These are phyloP conservation scores for Dexiosoma caninum DNA, from an alignment of 2,888 invertebrate genomes.

Conservation along the genomic window DNA sequence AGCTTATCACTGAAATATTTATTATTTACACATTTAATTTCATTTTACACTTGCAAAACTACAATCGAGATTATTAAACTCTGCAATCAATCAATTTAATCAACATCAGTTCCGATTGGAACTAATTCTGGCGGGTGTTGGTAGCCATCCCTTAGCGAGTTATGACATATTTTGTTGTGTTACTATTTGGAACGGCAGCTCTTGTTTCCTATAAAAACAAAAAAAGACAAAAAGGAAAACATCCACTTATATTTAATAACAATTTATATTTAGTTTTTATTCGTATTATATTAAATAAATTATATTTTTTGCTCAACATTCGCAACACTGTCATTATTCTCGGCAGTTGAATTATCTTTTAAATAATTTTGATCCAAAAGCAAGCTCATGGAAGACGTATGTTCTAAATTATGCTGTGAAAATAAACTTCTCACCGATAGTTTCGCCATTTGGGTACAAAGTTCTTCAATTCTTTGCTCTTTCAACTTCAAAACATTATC, in stretches of 20 bases:
- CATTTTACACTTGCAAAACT: not conserved
- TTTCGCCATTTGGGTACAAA: slow-evolving; percentile 71
- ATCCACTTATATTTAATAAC: not conserved
- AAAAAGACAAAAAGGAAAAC: not conserved
- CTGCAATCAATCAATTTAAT: not conserved
- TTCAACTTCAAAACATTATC: slow-evolving; percentile 74
- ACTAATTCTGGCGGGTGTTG: not conserved
- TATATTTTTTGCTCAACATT: slow-evolving; percentile 3
- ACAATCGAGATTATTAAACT: not conserved
- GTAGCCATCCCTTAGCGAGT: not conserved
- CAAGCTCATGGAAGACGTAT: slow-evolving; percentile 45
- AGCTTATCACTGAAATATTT: not conserved
- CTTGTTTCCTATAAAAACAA: not conserved
- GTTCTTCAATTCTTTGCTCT: slow-evolving; percentile 73
- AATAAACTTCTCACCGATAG: slow-evolving; percentile 69
- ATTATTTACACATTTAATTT: not conserved
- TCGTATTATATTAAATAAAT: not conserved
- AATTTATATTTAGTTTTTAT: not conserved
- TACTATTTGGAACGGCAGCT: not conserved
- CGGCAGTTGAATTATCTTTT: slow-evolving; percentile 1
- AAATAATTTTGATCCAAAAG: slow-evolving; percentile 35
- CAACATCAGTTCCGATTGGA: slow-evolving; percentile 10
- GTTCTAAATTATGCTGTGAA: slow-evolving; percentile 63
- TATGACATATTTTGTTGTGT: not conserved
- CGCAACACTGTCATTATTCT: not conserved